Evolutionary conservation across 2,797 vertebrate genomes (phyloP), one percentile per base, ranked within the genome.

Genomic region (Anguilla marmorata): DNA sequence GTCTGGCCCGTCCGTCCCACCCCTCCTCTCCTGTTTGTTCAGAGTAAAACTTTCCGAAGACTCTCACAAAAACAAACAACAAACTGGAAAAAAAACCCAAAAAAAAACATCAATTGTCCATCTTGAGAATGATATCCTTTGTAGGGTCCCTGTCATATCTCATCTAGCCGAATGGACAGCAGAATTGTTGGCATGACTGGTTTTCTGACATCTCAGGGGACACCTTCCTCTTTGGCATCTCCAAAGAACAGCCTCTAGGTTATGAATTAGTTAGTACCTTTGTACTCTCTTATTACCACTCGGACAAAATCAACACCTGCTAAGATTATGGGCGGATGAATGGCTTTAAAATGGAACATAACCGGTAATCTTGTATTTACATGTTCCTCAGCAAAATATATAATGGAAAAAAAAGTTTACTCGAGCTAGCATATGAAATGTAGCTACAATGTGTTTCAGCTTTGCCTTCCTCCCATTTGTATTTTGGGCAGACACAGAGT

Each of bases 221-320:
- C 94, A 93, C 94, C 93, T 93, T 93, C 88, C 88, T 92, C 91
- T 91, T 91, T 90, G 90, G 87, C 90, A 89, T 90, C 90, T 92
- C 90, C 92, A 94, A 92, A 93, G 94, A 95, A 95, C 95, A 93
- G 91, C 92, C 89, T 91, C 95, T 95, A 95, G 95, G 95, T 96
- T 96, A 96, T 97, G 96, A 97, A 96, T 97, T 97, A 97, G 94
- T 96, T 96, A 97, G 94, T 94, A 96, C 89, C 94, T 93, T 92
- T 93, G 92, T 92, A 92, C 93, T 92, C 91, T 92, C 92, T 94
- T 92, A 93, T 90, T 91, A 90, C 91, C 86, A 88, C 89, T 87
- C 86, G 87, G 91, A 91, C 92, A 89, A 91, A 91, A 92, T 90
- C 94, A 93, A 94, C 94, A 96, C 94, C 95, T 95, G 94, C 93